These are phyloP conservation scores for Dynastes hyllus DNA, from an alignment of 2,888 invertebrate genomes.

Conservation along the genomic window DNA sequence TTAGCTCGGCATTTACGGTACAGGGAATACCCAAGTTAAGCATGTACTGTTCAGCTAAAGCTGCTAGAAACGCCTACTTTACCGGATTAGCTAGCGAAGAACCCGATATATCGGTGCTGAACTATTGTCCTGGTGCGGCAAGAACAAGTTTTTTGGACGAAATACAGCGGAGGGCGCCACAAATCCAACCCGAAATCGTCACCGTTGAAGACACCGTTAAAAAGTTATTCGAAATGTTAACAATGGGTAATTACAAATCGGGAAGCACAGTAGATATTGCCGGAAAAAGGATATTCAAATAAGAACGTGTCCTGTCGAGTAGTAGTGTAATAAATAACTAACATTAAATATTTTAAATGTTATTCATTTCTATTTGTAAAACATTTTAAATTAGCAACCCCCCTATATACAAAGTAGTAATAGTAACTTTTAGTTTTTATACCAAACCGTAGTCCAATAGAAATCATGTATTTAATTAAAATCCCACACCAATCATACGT, in stretches of 20 bases:
- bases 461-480: no score
- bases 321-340: no score
- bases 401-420: no score
- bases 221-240: constrained; percentile 82
- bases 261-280: constrained; percentile 91
- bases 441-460: no score
- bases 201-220: constrained; percentile 83
- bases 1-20: constrained; percentile 88
- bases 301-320: no score
- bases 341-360: no score
- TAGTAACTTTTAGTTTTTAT: no score
- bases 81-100: constrained; percentile 88
- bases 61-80: constrained; percentile 92
- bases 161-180: constrained; percentile 71
- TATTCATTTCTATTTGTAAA: no score
- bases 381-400: no score
- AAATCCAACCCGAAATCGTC: constrained; percentile 78
- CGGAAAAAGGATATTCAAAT: constrained; percentile 64
- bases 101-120: constrained; percentile 82
- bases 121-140: constrained; percentile 94
- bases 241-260: constrained; percentile 81
- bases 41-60: constrained; percentile 90
- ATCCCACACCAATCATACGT: no score
- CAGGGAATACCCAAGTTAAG: constrained; percentile 85
- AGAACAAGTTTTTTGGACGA: constrained; percentile 89